phyloP scores from a whole-genome alignment of 2,888 invertebrate genomes.

The Harpagoxenus sublaevis region DNA sequence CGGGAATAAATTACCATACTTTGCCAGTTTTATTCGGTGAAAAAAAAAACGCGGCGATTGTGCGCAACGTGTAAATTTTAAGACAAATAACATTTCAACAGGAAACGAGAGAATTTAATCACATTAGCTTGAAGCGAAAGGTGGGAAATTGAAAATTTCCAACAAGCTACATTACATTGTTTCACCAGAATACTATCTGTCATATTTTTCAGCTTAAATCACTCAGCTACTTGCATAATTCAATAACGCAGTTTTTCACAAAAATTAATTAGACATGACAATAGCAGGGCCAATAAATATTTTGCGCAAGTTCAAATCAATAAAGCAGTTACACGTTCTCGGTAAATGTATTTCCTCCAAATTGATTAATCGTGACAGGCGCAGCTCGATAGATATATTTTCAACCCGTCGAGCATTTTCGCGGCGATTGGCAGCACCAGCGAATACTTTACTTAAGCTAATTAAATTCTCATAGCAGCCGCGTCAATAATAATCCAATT shows the following conservation, averaged over 20 bases:
- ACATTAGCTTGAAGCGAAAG: not conserved
- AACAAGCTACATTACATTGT: not conserved
- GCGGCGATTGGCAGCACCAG: constrained; percentile 35
- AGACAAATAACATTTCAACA: not conserved
- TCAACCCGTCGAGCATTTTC: constrained; percentile 38
- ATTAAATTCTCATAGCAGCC: constrained; percentile 52
- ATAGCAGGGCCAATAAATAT: constrained; percentile 22
- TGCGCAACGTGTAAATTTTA: not conserved
- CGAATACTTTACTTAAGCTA: constrained; percentile 55
- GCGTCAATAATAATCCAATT: constrained; percentile 55
- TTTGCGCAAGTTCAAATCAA: constrained; percentile 42
- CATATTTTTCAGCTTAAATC: constrained; percentile 27
- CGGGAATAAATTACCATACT: not conserved
- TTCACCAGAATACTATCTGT: not conserved
- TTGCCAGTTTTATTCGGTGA: not conserved
- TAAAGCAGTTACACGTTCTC: constrained; percentile 30
- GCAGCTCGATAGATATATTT: constrained; percentile 36
- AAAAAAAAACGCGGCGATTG: not conserved
- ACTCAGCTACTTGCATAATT: not conserved
- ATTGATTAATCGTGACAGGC: constrained; percentile 51
- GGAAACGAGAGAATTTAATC: not conserved
- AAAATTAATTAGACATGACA: constrained; percentile 32
- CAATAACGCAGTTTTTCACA: constrained; percentile 11
- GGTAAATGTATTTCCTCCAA: constrained; percentile 48
- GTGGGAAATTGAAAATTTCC: constrained; percentile 17